A percentile compares a stretch with the other conserved stretches of the same genome.
Evolutionary conservation across 2,113 vertebrate species (phyloP).

Genomic region (Oreochromis niloticus): DNA sequence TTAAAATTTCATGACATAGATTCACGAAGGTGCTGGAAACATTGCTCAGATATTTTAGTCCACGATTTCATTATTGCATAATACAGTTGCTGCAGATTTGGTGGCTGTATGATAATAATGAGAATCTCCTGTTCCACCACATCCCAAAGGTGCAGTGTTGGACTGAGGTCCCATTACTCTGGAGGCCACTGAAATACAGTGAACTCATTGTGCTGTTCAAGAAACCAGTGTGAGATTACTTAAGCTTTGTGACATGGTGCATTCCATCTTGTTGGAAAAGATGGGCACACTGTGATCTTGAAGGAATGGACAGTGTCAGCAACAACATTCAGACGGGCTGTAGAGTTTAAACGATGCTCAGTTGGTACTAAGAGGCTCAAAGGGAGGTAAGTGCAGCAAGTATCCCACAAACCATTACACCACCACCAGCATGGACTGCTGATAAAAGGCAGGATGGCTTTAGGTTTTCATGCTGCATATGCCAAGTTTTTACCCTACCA

Average conservation of each 20-base stretch:
- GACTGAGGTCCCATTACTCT: rapidly evolving
- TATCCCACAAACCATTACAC: not conserved
- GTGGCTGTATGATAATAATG: not conserved
- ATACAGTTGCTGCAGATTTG: not conserved
- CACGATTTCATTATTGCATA: not conserved
- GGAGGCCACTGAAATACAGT: not conserved
- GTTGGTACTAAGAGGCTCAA: not conserved
- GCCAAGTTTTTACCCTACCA: not conserved
- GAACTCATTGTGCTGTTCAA: not conserved
- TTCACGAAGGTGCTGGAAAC: not conserved
- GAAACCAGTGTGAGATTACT: not conserved
- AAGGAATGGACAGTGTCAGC: not conserved
- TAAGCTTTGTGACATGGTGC: not conserved
- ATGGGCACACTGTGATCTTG: not conserved
- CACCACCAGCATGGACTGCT: not conserved
- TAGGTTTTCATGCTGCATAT: not conserved
- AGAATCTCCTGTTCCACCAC: not conserved
- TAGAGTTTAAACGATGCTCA: not conserved
- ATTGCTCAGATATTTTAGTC: not conserved
- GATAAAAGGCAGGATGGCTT: not conserved
- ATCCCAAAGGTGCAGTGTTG: not conserved
- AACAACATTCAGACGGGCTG: not conserved
- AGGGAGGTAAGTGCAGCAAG: not conserved
- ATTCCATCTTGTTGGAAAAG: not conserved
- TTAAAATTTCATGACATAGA: not conserved